Evolutionary conservation across 2,888 invertebrate genomes (phyloP).

Genomic region (Diploptera punctata): DNA sequence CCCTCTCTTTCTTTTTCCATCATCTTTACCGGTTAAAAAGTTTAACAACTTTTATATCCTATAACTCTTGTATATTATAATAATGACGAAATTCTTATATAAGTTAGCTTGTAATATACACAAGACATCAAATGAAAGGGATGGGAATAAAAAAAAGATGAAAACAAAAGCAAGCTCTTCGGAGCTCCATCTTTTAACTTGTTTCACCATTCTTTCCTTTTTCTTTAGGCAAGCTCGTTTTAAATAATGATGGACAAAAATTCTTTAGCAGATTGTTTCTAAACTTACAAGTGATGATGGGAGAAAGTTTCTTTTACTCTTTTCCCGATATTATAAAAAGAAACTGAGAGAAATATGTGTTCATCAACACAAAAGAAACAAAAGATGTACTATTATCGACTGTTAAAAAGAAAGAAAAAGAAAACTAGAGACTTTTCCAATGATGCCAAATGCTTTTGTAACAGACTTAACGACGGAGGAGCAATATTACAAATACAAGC

Average conservation of each 20-base stretch:
- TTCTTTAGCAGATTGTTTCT: conserved; percentile 41
- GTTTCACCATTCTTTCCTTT: conserved; percentile 5
- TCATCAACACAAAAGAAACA: conserved; percentile 10
- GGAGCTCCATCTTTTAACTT: conserved; percentile 29
- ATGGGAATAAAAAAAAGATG: conserved; percentile 8
- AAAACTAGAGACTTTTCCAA: not conserved
- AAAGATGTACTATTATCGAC: conserved; percentile 1
- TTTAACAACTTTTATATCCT: conserved; percentile 41
- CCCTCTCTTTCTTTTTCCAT: conserved; percentile 29
- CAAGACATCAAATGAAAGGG: conserved; percentile 33
- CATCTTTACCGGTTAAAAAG: conserved; percentile 40
- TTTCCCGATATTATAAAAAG: conserved; percentile 17
- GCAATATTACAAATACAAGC: not conserved
- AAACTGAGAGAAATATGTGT: not conserved
- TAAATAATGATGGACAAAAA: conserved; percentile 42
- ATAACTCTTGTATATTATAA: conserved; percentile 46
- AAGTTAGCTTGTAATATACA: conserved; percentile 48
- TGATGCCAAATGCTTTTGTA: conserved; percentile 15
- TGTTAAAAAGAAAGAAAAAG: not conserved
- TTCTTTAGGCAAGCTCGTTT: conserved; percentile 38
- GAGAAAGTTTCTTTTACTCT: conserved; percentile 13
- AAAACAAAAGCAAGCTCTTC: conserved; percentile 39
- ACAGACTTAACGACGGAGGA: not conserved
- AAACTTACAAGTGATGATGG: conserved; percentile 29
- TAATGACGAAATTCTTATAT: conserved; percentile 55